Conservation (phyloP, 2,888 invertebrate genomes). For the Apamea crenata region DNA sequence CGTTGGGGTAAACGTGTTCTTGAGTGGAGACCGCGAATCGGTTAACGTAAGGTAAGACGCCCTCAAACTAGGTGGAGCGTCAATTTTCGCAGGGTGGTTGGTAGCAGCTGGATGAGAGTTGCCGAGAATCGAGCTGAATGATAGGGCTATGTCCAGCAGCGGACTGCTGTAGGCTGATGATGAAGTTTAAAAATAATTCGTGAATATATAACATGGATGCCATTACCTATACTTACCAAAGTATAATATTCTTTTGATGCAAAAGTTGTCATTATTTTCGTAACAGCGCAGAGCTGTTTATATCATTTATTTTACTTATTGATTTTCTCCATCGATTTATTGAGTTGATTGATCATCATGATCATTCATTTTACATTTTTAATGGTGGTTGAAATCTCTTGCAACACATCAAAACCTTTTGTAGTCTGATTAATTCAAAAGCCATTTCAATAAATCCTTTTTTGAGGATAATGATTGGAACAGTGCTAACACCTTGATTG, state of each 20-base stretch:
- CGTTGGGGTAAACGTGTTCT: not conserved
- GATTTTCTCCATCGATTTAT: not conserved
- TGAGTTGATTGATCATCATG: slow-evolving; percentile 1
- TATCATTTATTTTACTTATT: slow-evolving; percentile 8
- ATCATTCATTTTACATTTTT: not conserved
- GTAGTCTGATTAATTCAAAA: slow-evolving; percentile 7
- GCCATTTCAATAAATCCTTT: not conserved
- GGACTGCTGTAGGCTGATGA: not conserved
- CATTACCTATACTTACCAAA: not conserved
- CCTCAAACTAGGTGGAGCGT: no score
- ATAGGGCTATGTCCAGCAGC: not conserved
- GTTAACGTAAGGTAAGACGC: not conserved
- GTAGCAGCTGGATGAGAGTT: not conserved
- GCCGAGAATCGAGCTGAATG: not conserved
- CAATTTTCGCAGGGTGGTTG: no score
- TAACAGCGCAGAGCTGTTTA: no score
- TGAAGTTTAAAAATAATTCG: not conserved
- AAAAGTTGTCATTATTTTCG: not conserved
- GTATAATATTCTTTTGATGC: not conserved
- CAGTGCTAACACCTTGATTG: not conserved
- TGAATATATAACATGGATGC: not conserved
- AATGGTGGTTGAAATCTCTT: not conserved
- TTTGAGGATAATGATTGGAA: not conserved
- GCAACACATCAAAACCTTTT: not conserved
- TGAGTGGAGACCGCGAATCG: not conserved